Evolutionary conservation across 2,888 invertebrate genomes (phyloP), one percentile per base, ranked within the genome.

Genomic region (Epistrophe eligans): DNA sequence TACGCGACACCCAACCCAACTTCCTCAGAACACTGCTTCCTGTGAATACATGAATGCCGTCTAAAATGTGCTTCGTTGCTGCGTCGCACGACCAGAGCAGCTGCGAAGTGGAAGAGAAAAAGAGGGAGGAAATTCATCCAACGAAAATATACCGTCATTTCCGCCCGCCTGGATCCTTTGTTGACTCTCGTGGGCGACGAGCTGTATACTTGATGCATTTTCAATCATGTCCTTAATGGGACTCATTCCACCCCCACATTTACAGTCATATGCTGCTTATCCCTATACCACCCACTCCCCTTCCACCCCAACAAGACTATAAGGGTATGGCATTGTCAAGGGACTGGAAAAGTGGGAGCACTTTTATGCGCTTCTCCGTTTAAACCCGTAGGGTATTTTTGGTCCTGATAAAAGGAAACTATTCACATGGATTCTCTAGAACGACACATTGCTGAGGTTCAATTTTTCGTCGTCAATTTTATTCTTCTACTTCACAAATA

Each of bases 171-270:
- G 48, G 38, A 82, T 82, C 73, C 60, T 77, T 80, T 80, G 80
- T 72, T 76, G 77, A 45, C 52, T 48, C 58, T 55, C 28, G 17
- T 71, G 57, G 57, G 79, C 62, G 50, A 50, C 58, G 70, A 10
- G 52, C 60, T 67, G n/a, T 62, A 24, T 24, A 70, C 72, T 85
- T 85, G 81, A 82, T 82, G 81, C 82, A 77, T 85, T 82, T 85
- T 82, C 85, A 82, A 85, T 85, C 82, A 85, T 71, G 64, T 32
- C 70, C 72, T 73, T 73, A 70, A 81, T 85, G 60, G 48, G 67
- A 73, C 32, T 74, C 50, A 32, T n/a, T 72, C 66, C 35, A 32
- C 35, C 38, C 35, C 15, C 19, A n/a, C 32, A 66, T 10, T 38
- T 40, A 35, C 32, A 67, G 52, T 24, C 35, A 19, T 45, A 52